These are phyloP conservation scores for Numenius arquata DNA, from an alignment of 2,113 vertebrate species.

Conservation along the genomic window DNA sequence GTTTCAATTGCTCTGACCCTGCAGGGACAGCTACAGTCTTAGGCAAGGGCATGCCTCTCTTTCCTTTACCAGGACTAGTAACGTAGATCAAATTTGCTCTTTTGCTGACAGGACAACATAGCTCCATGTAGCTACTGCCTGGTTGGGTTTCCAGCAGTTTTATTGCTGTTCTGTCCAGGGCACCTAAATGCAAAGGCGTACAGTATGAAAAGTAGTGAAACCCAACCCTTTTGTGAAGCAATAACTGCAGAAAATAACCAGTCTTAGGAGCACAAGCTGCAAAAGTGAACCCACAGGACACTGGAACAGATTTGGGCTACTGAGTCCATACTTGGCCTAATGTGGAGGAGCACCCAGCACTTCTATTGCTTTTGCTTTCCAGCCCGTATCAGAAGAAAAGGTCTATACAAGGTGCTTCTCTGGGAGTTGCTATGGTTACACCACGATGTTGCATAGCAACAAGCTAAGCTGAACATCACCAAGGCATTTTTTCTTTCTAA, in stretches of 20 bases:
- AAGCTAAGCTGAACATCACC: conserved; percentile 56
- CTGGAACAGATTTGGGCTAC: not conserved
- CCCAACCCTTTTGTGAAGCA: not conserved
- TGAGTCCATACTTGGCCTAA: not conserved
- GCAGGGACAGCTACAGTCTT: not conserved
- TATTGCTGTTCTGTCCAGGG: not conserved
- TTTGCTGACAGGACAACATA: not conserved
- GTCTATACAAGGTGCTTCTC: not conserved
- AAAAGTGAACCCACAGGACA: not conserved
- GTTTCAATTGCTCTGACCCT: not conserved
- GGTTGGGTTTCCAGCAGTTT: not conserved
- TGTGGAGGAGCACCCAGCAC: not conserved
- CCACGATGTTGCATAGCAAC: conserved; percentile 74
- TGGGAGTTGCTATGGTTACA: conserved; percentile 68
- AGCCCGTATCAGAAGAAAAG: not conserved
- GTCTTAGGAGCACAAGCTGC: not conserved
- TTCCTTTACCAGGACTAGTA: not conserved
- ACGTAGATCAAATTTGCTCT: not conserved
- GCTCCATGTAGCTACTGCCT: not conserved
- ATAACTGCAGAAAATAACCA: not conserved
- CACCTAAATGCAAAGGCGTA: not conserved
- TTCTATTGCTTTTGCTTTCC: not conserved
- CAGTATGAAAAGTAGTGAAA: not conserved
- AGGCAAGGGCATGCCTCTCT: not conserved
- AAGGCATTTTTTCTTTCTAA: not conserved